phyloP scores from a whole-genome alignment of 2,113 vertebrate genomes.

The Copsychus sechellarum region DNA sequence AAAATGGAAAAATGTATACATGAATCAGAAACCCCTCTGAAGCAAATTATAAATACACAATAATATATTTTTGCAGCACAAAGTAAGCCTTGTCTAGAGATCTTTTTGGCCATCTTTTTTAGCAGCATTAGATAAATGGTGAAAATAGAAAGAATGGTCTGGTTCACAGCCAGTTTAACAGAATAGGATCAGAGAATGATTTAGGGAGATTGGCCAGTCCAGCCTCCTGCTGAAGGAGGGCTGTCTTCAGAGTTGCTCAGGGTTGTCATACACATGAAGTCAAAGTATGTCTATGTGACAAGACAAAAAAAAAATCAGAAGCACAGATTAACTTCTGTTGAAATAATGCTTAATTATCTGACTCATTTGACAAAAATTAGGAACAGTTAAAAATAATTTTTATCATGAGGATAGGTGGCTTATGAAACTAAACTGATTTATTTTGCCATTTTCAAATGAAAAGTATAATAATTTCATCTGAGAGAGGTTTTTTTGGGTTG shows the following conservation, averaged over 20 bases:
- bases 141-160: background rate
- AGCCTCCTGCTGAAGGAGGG: background rate
- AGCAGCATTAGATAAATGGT: background rate
- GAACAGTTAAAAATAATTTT: slow-evolving; percentile 41
- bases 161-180: background rate
- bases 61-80: background rate
- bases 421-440: background rate
- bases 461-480: background rate
- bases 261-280: background rate
- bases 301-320: background rate
- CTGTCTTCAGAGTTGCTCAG: background rate
- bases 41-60: background rate
- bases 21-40: background rate
- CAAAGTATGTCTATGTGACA: background rate
- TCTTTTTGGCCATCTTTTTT: background rate
- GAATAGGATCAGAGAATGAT: background rate
- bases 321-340: background rate
- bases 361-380: slow-evolving; percentile 47
- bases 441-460: background rate
- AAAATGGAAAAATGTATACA: background rate
- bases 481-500: background rate
- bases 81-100: background rate
- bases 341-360: slow-evolving; percentile 5
- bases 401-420: background rate
- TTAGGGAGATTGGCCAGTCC: background rate